Conservation (phyloP, 2,797 vertebrate species). For the Meriones psammophilus region DNA sequence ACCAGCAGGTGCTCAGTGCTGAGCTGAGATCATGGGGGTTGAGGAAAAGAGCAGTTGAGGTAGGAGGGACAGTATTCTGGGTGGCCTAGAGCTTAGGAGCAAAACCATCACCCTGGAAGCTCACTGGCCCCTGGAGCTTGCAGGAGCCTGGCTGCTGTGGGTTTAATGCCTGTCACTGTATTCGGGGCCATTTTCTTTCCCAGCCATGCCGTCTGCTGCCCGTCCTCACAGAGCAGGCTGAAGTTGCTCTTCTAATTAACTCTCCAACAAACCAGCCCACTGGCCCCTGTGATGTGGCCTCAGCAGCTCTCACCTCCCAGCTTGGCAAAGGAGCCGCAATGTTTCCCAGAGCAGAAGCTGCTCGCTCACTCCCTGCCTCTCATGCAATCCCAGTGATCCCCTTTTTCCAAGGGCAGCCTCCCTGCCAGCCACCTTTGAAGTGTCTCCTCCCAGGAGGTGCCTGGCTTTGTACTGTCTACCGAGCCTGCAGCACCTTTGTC, state of each 20-base stretch:
- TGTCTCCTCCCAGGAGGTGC: neutral
- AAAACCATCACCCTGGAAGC: neutral
- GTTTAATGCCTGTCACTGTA: neutral
- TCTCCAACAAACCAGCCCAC: neutral
- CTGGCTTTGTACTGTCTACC: neutral
- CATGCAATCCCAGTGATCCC: neutral
- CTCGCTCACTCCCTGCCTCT: neutral
- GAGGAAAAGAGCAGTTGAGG: neutral
- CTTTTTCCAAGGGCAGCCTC: neutral
- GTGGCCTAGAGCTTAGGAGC: neutral
- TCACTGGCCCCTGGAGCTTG: neutral
- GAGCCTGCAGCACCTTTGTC: neutral
- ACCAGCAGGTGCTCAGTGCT: neutral
- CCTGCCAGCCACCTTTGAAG: conserved; percentile 60
- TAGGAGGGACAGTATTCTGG: neutral
- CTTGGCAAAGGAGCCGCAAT: neutral
- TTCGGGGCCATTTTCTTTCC: neutral
- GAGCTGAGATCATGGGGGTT: neutral
- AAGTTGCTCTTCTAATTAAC: conserved; percentile 56
- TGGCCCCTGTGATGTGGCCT: neutral
- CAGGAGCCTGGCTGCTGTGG: neutral
- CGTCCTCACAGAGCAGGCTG: neutral
- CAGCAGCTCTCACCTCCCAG: conserved; percentile 13
- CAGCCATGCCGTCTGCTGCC: neutral
- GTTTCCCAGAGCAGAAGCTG: neutral